Percentiles rank a stretch among this genome's conserved stretches.
Evolutionary conservation across 37 sponge, comb jelly and placozoan genomes (phyloP).

Genomic region (Dysidea cf. avara): DNA sequence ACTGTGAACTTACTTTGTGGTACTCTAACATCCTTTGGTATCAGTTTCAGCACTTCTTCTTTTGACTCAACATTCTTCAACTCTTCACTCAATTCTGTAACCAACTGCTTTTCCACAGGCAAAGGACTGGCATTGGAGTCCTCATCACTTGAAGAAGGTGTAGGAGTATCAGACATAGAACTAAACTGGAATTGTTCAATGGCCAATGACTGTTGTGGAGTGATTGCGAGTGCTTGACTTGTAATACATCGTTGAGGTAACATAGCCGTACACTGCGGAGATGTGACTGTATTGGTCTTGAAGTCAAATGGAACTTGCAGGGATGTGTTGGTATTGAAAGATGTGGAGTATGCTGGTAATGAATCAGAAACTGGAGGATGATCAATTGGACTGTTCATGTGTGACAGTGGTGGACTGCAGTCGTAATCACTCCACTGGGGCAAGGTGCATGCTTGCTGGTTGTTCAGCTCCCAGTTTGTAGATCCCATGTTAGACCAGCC

Average conservation of each 20-base stretch:
- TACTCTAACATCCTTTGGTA: constrained; percentile 52
- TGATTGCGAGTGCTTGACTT: not conserved
- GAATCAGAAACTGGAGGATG: too few relatives aligned
- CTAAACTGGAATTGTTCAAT: not conserved
- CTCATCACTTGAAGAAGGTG: constrained; percentile 29
- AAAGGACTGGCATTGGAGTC: not conserved
- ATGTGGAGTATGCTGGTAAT: too few relatives aligned
- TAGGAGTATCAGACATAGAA: constrained; percentile 20
- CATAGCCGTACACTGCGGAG: not conserved
- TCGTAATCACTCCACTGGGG: too few relatives aligned
- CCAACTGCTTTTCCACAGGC: too few relatives aligned
- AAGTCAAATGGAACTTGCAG: not conserved
- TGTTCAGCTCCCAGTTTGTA: too few relatives aligned
- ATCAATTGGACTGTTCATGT: too few relatives aligned
- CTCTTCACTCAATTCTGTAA: not conserved
- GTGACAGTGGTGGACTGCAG: too few relatives aligned
- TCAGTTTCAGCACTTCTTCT: constrained; percentile 5
- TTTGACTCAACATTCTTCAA: constrained; percentile 5
- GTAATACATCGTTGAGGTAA: not conserved
- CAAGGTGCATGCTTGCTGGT: too few relatives aligned
- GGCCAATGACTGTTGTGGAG: constrained; percentile 4
- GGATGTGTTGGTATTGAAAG: too few relatives aligned
- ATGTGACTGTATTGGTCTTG: not conserved
- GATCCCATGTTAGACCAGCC: too few relatives aligned
- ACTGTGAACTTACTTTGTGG: constrained; percentile 61